These are phyloP conservation scores for Probaryconus sp. DNA, from an alignment of 1,140 invertebrate species.

Conservation along the genomic window DNA sequence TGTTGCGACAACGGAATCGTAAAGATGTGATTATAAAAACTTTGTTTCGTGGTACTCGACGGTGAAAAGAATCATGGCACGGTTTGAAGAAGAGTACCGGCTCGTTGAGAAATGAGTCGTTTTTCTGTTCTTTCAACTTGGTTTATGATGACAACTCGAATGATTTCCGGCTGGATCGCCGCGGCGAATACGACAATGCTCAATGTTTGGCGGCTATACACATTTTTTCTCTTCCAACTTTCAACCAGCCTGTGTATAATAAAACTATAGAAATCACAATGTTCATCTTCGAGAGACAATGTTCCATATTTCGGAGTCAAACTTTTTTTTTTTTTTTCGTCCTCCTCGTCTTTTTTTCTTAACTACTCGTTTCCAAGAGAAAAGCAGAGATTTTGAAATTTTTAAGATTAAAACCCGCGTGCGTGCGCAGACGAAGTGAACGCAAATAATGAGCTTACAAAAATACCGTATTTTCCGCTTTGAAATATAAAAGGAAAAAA, in stretches of 20 bases:
- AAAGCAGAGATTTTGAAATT: conserved; percentile 7
- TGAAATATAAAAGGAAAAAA: conserved; percentile 8
- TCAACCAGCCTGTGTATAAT: conserved; percentile 17
- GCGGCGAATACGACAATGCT: conserved; percentile 33
- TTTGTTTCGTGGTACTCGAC: conserved; percentile 36
- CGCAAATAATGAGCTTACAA: conserved; percentile 19
- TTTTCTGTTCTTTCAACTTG: conserved; percentile 33
- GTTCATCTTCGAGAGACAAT: conserved; percentile 50
- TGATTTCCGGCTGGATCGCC: conserved; percentile 49
- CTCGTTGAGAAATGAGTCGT: conserved; percentile 25
- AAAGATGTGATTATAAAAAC: conserved; percentile 45
- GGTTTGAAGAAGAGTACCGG: conserved; percentile 17
- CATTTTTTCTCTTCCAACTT: conserved; percentile 29
- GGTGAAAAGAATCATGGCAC: conserved; percentile 45
- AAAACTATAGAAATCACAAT: conserved; percentile 46
- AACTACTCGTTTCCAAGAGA: conserved; percentile 22
- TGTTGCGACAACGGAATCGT: conserved; percentile 3
- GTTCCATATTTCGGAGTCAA: conserved; percentile 1
- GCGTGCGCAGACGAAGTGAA: conserved; percentile 2
- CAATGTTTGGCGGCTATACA: conserved; percentile 18
- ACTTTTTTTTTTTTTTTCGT: conserved; percentile 3
- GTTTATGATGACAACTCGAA: conserved; percentile 55
- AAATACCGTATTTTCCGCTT: conserved; percentile 20
- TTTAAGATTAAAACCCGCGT: conserved; percentile 22
- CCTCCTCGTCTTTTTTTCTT: neutral